These are phyloP conservation scores for Diachasmimorpha longicaudata DNA, from an alignment of 1,140 invertebrate genomes.

Conservation along the genomic window DNA sequence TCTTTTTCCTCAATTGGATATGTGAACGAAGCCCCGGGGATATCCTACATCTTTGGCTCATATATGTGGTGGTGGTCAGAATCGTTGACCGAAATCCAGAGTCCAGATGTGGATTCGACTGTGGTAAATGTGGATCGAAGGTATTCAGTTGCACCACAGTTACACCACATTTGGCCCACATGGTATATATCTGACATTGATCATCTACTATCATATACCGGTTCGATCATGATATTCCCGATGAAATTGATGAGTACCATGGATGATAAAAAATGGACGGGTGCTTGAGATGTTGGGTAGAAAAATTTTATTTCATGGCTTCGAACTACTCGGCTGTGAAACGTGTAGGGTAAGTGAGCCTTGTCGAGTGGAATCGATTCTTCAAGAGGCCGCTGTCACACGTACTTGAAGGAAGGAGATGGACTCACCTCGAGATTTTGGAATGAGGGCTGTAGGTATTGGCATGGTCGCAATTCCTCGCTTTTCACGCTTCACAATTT, in stretches of 20 bases:
- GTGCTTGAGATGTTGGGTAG: neutral
- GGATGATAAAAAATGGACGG: neutral
- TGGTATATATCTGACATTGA: neutral
- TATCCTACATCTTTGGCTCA: neutral
- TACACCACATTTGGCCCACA: neutral
- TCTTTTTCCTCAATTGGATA: no score
- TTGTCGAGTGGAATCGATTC: conserved; percentile 1
- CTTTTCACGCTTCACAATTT: no score
- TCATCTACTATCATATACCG: neutral
- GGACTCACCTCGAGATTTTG: neutral
- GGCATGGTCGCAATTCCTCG: no score
- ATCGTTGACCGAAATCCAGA: conserved; percentile 5
- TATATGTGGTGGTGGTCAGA: neutral
- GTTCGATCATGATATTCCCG: neutral
- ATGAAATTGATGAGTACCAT: neutral
- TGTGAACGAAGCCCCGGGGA: neutral
- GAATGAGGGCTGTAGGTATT: no score
- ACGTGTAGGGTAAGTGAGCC: neutral
- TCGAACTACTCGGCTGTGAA: neutral
- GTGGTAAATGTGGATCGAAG: neutral
- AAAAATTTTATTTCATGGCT: neutral
- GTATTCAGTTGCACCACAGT: neutral
- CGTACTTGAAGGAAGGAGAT: neutral
- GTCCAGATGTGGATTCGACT: neutral
- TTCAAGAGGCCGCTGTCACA: neutral